Conservation (phyloP, 2,797 vertebrate genomes). For the Sparus aurata region DNA sequence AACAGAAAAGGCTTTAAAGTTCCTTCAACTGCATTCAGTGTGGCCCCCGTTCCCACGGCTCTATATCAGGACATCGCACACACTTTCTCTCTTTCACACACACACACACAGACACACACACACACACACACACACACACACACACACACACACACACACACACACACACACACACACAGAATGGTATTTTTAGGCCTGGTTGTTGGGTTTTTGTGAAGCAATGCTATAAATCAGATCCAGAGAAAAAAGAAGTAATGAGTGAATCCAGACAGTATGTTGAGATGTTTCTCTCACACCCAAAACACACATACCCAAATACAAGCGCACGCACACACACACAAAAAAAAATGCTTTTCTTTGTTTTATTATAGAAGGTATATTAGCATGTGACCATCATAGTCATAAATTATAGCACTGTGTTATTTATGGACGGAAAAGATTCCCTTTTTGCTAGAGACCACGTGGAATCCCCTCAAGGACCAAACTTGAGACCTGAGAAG, state of each 20-base stretch:
- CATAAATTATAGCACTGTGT: too few relatives aligned
- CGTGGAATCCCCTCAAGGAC: too few relatives aligned
- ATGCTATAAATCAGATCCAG: constrained; percentile 65
- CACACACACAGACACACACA: constrained; percentile 25
- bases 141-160: constrained; percentile 22
- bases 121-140: constrained; percentile 19
- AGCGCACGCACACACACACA: constrained; percentile 3
- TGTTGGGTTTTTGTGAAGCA: constrained; percentile 56
- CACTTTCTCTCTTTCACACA: constrained; percentile 11
- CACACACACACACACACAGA: constrained; percentile 25
- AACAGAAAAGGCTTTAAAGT: constrained; percentile 38
- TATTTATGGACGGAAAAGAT: too few relatives aligned
- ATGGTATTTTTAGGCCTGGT: constrained; percentile 63
- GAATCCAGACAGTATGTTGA: constrained; percentile 61
- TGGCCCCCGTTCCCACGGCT: constrained; percentile 66
- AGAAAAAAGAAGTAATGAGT: constrained; percentile 62
- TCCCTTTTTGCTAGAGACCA: too few relatives aligned
- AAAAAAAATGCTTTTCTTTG: too few relatives aligned
- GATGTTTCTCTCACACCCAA: constrained; percentile 45
- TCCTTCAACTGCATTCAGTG: constrained; percentile 18
- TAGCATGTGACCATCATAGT: too few relatives aligned
- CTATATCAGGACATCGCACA: constrained; percentile 63
- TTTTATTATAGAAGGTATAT: too few relatives aligned
- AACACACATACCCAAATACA: background rate
- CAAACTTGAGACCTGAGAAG: too few relatives aligned